Evolutionary conservation across 2,113 vertebrate genomes (phyloP).

Genomic region (Oceanodroma tethys): DNA sequence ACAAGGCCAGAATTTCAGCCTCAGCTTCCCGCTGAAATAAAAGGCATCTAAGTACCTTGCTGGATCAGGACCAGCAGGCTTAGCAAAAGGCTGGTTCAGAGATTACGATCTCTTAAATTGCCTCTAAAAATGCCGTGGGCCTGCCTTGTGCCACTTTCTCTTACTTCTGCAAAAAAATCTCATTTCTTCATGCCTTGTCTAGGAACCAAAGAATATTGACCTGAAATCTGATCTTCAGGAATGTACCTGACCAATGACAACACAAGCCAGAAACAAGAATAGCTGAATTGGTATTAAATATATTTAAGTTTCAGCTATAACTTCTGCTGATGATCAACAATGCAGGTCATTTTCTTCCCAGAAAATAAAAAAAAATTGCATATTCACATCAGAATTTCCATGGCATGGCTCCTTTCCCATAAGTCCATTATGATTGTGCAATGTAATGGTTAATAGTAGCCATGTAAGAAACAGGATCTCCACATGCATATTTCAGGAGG

Average conservation of each 20-base stretch:
- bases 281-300: neutral
- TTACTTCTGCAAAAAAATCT: neutral
- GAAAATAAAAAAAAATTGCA: neutral
- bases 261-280: neutral
- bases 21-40: neutral
- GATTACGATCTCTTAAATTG: neutral
- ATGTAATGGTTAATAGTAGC: neutral
- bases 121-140: neutral
- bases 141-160: neutral
- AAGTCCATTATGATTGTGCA: neutral
- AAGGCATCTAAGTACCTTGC: neutral
- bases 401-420: neutral
- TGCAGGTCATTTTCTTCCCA: neutral
- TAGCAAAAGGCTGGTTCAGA: neutral
- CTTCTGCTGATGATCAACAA: neutral
- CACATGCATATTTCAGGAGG: neutral
- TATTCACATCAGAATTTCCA: neutral
- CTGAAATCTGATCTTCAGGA: neutral
- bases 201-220: neutral
- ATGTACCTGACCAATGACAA: neutral
- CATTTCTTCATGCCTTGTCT: neutral
- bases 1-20: neutral
- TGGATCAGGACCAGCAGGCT: neutral
- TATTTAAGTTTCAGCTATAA: neutral
- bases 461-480: neutral